Evolutionary conservation across 2,797 vertebrate genomes (phyloP).

Genomic region (Limnodromus scolopaceus): DNA sequence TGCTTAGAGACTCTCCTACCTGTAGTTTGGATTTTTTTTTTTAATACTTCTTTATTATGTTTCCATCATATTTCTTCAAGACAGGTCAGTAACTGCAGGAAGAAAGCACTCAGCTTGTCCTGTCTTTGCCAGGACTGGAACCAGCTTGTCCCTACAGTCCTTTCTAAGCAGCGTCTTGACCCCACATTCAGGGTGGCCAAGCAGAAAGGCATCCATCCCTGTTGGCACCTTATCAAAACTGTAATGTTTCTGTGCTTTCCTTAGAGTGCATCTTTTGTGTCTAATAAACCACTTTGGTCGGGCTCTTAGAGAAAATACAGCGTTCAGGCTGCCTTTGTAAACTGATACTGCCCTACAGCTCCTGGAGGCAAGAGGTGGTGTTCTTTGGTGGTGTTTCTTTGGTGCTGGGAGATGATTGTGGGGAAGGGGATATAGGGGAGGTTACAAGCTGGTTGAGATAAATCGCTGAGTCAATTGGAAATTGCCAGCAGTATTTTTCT

Average conservation of each 20-base stretch:
- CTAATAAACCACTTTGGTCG: neutral
- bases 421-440: neutral
- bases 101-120: neutral
- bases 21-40: neutral
- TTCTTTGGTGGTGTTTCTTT: neutral
- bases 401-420: fast-evolving
- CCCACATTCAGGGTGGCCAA: fast-evolving
- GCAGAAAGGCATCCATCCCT: neutral
- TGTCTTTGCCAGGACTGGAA: neutral
- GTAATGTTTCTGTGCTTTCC: neutral
- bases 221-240: neutral
- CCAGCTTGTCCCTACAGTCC: neutral
- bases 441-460: neutral
- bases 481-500: slow-evolving; percentile 14
- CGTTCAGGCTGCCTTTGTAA: neutral
- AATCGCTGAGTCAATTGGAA: neutral
- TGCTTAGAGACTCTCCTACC: neutral
- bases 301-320: neutral
- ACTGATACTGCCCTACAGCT: neutral
- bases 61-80: neutral
- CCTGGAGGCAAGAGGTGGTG: neutral
- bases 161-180: neutral
- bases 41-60: neutral
- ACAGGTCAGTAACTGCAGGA: neutral
- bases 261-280: neutral